These are phyloP conservation scores for Nyctibius bracteatus DNA, from an alignment of 2,113 vertebrate species.

Conservation along the genomic window DNA sequence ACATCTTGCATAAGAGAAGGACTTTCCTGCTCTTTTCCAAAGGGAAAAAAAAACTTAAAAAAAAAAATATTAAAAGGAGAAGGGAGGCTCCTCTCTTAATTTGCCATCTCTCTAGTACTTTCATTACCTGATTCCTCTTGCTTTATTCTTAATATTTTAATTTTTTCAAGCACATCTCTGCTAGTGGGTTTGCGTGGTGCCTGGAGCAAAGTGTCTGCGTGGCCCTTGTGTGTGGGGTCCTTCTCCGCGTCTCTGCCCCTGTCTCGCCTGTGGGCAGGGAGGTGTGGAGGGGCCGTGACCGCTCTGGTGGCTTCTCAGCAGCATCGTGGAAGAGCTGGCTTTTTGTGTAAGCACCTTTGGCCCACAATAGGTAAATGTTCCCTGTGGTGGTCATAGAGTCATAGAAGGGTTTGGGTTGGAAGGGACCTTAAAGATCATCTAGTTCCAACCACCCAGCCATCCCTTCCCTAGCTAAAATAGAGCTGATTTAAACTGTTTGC, in stretches of 20 bases:
- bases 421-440: no score
- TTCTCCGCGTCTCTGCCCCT: accelerated
- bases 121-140: background rate
- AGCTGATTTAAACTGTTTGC: background rate
- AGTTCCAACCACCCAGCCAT: no score
- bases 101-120: background rate
- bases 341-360: background rate
- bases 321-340: background rate
- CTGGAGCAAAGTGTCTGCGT: background rate
- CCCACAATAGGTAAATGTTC: no score
- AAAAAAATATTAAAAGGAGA: no score
- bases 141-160: background rate
- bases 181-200: background rate
- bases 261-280: background rate
- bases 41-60: background rate
- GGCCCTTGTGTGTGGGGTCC: no score
- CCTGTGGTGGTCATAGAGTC: no score
- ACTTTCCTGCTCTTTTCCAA: background rate
- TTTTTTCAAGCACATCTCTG: background rate
- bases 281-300: background rate
- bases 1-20: background rate
- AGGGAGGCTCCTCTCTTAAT: background rate
- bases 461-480: background rate
- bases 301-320: background rate
- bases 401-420: no score